Evolutionary conservation across 1,140 invertebrate genomes (phyloP).

Genomic region (Drosophila lini): DNA sequence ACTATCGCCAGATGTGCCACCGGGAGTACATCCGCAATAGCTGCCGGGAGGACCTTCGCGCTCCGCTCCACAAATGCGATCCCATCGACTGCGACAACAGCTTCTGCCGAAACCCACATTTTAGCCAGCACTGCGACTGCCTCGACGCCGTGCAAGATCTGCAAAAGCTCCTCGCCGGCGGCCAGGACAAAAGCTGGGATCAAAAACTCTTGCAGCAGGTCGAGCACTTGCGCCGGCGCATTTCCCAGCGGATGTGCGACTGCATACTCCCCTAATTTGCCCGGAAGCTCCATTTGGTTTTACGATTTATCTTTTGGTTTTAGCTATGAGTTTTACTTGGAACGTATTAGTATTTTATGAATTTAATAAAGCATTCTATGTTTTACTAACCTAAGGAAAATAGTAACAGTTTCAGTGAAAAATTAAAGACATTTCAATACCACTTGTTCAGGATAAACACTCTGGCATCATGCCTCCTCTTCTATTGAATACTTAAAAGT

Average conservation of each 20-base stretch:
- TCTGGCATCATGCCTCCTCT: neutral
- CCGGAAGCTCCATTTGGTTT: neutral
- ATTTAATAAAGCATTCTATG: neutral
- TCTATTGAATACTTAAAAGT: conserved; percentile 12
- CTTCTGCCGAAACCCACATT: conserved; percentile 17
- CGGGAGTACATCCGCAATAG: conserved; percentile 7
- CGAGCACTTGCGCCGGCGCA: conserved; percentile 19
- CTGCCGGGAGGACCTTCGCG: neutral
- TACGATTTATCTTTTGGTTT: neutral
- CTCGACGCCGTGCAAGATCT: conserved; percentile 42
- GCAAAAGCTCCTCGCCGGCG: conserved; percentile 8
- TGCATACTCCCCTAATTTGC: neutral
- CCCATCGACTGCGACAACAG: conserved; percentile 13
- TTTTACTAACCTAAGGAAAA: neutral
- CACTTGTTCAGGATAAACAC: neutral
- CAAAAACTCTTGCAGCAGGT: conserved; percentile 2
- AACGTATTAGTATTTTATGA: neutral
- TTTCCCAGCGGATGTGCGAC: conserved; percentile 38
- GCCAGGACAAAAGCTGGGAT: neutral
- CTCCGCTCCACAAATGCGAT: conserved; percentile 28
- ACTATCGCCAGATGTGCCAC: conserved; percentile 17
- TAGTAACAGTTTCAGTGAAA: neutral
- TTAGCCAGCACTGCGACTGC: conserved; percentile 31
- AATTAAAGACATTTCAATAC: neutral
- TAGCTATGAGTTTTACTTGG: neutral